These are phyloP conservation scores for Ceyx cyanopectus DNA, from an alignment of 2,113 vertebrate genomes.

Conservation along the genomic window DNA sequence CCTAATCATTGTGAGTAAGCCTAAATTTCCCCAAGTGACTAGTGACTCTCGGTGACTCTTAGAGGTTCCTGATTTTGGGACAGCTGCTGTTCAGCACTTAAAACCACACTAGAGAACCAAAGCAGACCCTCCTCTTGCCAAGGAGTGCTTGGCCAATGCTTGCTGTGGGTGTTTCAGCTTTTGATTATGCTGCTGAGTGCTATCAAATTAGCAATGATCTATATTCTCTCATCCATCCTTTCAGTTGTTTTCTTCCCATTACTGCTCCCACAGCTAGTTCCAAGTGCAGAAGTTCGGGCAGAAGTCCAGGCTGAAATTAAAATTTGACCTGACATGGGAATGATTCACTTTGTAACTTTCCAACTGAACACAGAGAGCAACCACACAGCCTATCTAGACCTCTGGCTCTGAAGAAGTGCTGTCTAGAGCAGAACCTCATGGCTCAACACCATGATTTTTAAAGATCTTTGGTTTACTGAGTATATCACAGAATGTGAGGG, in stretches of 20 bases:
- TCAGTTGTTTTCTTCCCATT: background rate
- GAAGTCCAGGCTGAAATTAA: constrained; percentile 23
- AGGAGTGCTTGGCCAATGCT: background rate
- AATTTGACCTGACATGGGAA: background rate
- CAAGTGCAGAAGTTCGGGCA: background rate
- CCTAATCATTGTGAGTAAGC: background rate
- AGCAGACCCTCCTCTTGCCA: background rate
- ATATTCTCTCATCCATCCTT: background rate
- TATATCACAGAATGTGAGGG: background rate
- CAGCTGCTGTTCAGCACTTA: background rate
- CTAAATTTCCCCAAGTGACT: background rate
- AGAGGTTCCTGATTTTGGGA: background rate
- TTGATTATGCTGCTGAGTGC: background rate
- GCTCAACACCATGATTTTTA: background rate
- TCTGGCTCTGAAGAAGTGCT: background rate
- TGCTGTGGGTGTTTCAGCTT: background rate
- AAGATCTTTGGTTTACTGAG: background rate
- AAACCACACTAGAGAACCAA: background rate
- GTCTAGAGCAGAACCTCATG: background rate
- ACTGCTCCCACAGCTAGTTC: background rate
- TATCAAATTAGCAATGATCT: background rate
- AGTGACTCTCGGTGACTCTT: background rate
- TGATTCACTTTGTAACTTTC: background rate
- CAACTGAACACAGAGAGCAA: background rate
- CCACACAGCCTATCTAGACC: background rate